phyloP scores from a whole-genome alignment of 53 echinoderm and acorn worm species.

The Pentamera pediparva region DNA sequence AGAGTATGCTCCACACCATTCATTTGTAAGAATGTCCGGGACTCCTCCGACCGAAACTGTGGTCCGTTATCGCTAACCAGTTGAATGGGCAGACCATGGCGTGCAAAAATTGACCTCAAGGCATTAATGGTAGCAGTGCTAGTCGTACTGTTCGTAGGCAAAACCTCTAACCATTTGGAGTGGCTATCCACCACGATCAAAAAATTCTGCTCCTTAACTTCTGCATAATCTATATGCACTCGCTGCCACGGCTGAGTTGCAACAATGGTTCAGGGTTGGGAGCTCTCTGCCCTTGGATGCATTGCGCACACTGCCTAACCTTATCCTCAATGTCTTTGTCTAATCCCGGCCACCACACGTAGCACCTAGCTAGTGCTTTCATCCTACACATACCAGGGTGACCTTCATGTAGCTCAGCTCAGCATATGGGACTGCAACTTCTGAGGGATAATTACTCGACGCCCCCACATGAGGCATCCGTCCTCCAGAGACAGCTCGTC shows the following conservation, averaged over 20 bases:
- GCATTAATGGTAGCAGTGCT: constrained; percentile 17
- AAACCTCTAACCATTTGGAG: constrained; percentile 11
- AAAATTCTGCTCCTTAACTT: constrained; percentile 6
- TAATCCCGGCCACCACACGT: constrained; percentile 3
- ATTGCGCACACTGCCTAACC: background rate
- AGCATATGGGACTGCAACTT: constrained; percentile 42
- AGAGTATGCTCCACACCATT: constrained; percentile 13
- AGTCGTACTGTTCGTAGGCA: constrained; percentile 2
- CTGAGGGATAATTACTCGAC: constrained; percentile 38
- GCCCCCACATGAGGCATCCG: constrained; percentile 53
- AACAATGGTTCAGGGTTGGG: background rate
- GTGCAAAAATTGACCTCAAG: constrained; percentile 16
- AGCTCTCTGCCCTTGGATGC: background rate
- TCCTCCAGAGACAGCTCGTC: constrained; percentile 45
- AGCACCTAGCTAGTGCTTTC: constrained; percentile 27
- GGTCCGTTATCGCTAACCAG: background rate
- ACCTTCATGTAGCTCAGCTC: constrained; percentile 50
- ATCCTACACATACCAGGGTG: constrained; percentile 57
- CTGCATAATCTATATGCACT: constrained; percentile 15
- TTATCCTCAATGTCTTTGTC: constrained; percentile 10
- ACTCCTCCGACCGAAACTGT: constrained; percentile 16
- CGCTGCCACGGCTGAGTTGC: constrained; percentile 8
- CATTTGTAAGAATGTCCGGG: background rate
- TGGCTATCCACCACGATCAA: background rate
- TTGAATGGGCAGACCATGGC: background rate